phyloP scores from a whole-genome alignment of 2,113 vertebrate genomes.

The Catharus fuscescens region DNA sequence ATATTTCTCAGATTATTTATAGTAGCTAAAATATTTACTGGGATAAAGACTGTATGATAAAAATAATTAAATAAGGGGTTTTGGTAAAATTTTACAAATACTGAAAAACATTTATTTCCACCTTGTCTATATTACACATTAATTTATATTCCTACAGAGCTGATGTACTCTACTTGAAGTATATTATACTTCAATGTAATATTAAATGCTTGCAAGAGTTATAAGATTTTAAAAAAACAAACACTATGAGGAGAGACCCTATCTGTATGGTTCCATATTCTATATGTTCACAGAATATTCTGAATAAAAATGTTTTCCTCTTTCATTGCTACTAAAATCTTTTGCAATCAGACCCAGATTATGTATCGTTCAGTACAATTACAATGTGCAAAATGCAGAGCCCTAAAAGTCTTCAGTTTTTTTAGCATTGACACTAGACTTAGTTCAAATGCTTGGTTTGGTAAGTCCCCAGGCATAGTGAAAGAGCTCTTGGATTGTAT shows the following conservation, averaged over 20 bases:
- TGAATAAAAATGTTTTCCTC: not conserved
- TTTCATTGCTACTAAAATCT: not conserved
- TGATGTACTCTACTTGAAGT: not conserved
- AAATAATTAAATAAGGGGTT: not conserved
- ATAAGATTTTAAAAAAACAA: not conserved
- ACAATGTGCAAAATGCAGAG: not conserved
- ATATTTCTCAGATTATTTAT: not conserved
- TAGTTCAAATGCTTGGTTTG: conserved; percentile 13
- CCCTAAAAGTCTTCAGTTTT: conserved; percentile 11
- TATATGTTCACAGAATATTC: not conserved
- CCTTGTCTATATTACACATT: not conserved
- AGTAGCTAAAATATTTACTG: not conserved
- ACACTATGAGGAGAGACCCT: not conserved
- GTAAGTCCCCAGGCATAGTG: not conserved
- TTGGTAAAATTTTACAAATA: not conserved
- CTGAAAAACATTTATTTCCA: not conserved
- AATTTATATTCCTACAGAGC: not conserved
- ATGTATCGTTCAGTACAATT: not conserved
- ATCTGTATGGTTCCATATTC: not conserved
- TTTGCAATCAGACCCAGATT: not conserved
- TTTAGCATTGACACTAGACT: not conserved
- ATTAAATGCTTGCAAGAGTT: not conserved
- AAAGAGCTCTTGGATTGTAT: not conserved
- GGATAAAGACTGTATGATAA: not conserved
- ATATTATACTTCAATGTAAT: not conserved